Conservation (phyloP, 2,888 invertebrate genomes). For the Spisula subtruncata region DNA sequence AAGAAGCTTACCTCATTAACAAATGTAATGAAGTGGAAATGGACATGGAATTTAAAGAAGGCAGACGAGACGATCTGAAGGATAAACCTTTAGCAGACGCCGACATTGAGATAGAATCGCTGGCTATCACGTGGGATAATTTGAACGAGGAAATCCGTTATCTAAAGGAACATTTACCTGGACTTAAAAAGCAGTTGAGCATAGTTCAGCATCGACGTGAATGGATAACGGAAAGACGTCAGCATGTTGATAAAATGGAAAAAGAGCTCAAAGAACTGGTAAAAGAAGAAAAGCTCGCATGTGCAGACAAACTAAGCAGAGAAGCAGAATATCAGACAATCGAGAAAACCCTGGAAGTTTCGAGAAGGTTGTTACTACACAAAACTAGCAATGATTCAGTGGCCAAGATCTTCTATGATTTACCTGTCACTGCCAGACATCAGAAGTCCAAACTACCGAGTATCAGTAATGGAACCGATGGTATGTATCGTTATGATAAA, state of each 20-base stretch:
- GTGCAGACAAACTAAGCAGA: slow-evolving; percentile 60
- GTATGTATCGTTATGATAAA: slow-evolving; percentile 31
- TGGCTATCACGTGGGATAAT: slow-evolving; percentile 78
- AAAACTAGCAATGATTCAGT: slow-evolving; percentile 83
- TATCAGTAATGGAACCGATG: slow-evolving; percentile 66
- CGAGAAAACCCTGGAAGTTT: slow-evolving; percentile 77
- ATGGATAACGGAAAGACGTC: slow-evolving; percentile 80
- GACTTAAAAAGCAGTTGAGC: slow-evolving; percentile 75
- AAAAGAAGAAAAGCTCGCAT: slow-evolving; percentile 71
- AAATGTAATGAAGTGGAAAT: slow-evolving; percentile 79
- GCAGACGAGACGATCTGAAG: slow-evolving; percentile 73
- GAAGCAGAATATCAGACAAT: slow-evolving; percentile 77
- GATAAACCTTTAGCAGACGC: slow-evolving; percentile 55
- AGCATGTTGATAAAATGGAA: slow-evolving; percentile 74
- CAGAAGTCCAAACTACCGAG: slow-evolving; percentile 68
- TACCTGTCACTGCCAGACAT: slow-evolving; percentile 77
- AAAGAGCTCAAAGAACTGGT: slow-evolving; percentile 68
- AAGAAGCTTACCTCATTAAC: slow-evolving; percentile 70
- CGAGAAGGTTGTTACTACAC: slow-evolving; percentile 78
- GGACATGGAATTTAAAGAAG: slow-evolving; percentile 83
- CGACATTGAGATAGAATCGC: slow-evolving; percentile 59
- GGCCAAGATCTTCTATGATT: slow-evolving; percentile 83
- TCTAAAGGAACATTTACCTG: slow-evolving; percentile 78
- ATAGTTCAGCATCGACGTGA: slow-evolving; percentile 77
- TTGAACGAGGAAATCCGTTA: slow-evolving; percentile 80